These are phyloP conservation scores for Coelopa frigida DNA, from an alignment of 1,140 invertebrate species.

Conservation along the genomic window DNA sequence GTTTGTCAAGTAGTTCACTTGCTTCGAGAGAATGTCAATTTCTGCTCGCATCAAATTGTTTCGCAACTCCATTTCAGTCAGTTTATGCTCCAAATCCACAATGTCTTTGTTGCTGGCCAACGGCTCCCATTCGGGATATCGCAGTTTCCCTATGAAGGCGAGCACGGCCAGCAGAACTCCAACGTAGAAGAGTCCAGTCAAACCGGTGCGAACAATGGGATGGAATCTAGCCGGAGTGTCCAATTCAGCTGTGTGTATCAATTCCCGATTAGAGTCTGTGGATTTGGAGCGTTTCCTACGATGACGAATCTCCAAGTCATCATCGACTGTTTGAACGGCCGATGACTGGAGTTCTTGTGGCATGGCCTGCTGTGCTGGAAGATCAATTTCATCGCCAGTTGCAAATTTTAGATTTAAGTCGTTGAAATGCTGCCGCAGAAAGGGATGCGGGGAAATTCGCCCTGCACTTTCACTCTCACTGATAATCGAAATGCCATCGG, in stretches of 20 bases:
- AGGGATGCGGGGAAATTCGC: constrained; percentile 32
- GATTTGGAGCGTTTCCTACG: not conserved
- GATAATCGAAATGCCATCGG: constrained; percentile 42
- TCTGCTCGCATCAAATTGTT: constrained; percentile 39
- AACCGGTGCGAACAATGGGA: constrained; percentile 20
- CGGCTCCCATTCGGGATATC: constrained; percentile 28
- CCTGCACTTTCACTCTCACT: constrained; percentile 39
- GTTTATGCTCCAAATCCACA: constrained; percentile 23
- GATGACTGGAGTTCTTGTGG: too few species aligned
- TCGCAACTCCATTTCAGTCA: constrained; percentile 32
- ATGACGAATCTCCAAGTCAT: too few species aligned
- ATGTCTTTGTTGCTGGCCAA: constrained; percentile 8
- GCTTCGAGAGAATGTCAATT: constrained; percentile 37
- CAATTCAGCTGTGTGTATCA: not conserved
- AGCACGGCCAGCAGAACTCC: constrained; percentile 24
- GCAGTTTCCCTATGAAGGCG: constrained; percentile 29
- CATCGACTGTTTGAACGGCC: constrained; percentile 1
- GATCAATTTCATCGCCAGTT: constrained; percentile 6
- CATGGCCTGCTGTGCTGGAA: constrained; percentile 1
- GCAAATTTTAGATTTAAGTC: constrained; percentile 21
- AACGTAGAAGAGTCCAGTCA: constrained; percentile 32
- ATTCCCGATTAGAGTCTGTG: not conserved
- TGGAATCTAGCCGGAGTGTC: constrained; percentile 10
- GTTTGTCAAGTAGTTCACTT: constrained; percentile 29
- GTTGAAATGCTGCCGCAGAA: constrained; percentile 24